Percentiles rank a stretch among this genome's conserved stretches.
Evolutionary conservation across 2,888 invertebrate genomes (phyloP).

Genomic region (Allolobophora icterica): DNA sequence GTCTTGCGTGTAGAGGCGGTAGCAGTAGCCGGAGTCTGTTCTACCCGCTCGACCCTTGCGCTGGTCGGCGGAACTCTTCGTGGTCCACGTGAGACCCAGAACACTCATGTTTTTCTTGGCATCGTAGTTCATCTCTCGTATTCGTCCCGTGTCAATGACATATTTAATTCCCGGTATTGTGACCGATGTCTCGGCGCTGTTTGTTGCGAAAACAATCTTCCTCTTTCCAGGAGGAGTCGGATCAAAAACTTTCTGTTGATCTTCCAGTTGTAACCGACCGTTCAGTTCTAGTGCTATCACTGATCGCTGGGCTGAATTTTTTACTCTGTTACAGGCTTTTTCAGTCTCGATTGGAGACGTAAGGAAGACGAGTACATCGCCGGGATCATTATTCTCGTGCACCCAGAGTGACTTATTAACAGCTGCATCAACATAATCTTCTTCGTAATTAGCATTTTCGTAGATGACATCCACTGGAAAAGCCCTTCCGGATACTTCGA

Average conservation of each 20-base stretch:
- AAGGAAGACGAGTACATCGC: constrained; percentile 66
- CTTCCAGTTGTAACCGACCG: constrained; percentile 58
- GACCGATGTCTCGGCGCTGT: constrained; percentile 65
- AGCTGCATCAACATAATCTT: constrained; percentile 53
- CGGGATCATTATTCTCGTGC: constrained; percentile 47
- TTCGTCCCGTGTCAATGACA: constrained; percentile 65
- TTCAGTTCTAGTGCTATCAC: constrained; percentile 53
- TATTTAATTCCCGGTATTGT: constrained; percentile 65
- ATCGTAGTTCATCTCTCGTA: constrained; percentile 63
- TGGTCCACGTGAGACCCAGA: constrained; percentile 54
- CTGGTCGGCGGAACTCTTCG: constrained; percentile 64
- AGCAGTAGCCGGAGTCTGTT: constrained; percentile 62
- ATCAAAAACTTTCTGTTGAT: constrained; percentile 58
- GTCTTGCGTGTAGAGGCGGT: constrained; percentile 60
- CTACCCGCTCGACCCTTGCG: constrained; percentile 65
- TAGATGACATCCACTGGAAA: constrained; percentile 63
- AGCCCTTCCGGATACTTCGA: constrained; percentile 60
- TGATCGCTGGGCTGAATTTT: not conserved
- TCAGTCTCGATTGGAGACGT: constrained; percentile 61
- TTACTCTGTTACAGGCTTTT: constrained; percentile 51
- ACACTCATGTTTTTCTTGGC: constrained; percentile 56
- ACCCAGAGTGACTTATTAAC: constrained; percentile 57
- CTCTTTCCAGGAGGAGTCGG: constrained; percentile 51
- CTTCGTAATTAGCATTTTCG: constrained; percentile 37
- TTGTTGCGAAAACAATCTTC: constrained; percentile 65